Evolutionary conservation across 2,888 invertebrate species (phyloP).

Genomic region (Noctua janthina): DNA sequence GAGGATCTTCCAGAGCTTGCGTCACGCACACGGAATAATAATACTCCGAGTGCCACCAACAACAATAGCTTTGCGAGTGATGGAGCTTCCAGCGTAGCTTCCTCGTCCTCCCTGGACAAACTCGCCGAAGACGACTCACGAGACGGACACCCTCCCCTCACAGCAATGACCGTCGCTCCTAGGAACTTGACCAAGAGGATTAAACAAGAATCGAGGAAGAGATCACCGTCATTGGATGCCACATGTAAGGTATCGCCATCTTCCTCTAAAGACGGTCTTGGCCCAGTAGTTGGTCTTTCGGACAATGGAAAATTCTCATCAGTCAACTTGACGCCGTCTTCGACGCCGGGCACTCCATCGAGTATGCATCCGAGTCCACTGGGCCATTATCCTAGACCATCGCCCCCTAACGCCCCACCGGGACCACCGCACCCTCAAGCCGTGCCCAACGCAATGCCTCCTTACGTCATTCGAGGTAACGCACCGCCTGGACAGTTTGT

Average conservation of each 20-base stretch:
- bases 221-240: conserved; percentile 89
- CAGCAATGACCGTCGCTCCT: conserved; percentile 89
- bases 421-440: conserved; percentile 91
- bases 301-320: conserved; percentile 91
- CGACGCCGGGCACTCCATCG: conserved; percentile 91
- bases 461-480: conserved; percentile 90
- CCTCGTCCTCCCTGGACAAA: conserved; percentile 93
- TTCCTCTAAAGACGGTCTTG: conserved; percentile 89
- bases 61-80: conserved; percentile 94
- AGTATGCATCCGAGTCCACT: conserved; percentile 92
- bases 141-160: conserved; percentile 92
- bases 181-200: conserved; percentile 88
- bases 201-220: conserved; percentile 90
- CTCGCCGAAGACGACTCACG: conserved; percentile 94
- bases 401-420: conserved; percentile 92
- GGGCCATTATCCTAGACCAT: conserved; percentile 92
- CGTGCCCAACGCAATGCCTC: conserved; percentile 90
- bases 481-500: conserved; percentile 87
- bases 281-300: conserved; percentile 83
- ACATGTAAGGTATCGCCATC: conserved; percentile 89
- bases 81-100: conserved; percentile 93
- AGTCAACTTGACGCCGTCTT: conserved; percentile 91
- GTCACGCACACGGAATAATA: conserved; percentile 94
- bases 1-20: conserved; percentile 93
- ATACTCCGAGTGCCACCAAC: conserved; percentile 95